Percentiles rank a stretch among this genome's conserved stretches.
These are phyloP conservation scores for Tragelaphus eurycerus DNA, from an alignment of 2,797 vertebrate species.

Conservation along the genomic window DNA sequence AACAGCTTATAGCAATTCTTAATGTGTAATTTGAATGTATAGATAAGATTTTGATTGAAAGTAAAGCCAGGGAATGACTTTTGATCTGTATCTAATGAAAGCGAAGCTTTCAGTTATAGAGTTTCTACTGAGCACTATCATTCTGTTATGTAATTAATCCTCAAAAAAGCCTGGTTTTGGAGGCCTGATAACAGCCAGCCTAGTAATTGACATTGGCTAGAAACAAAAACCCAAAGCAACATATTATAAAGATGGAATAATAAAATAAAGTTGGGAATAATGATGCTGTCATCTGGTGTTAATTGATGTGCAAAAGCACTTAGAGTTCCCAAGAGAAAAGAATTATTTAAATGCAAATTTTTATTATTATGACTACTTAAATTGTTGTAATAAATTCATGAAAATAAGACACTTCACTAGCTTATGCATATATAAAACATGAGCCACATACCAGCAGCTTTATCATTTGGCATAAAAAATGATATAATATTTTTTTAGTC, in stretches of 20 bases:
- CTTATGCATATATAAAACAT: conserved; percentile 60
- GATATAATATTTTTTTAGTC: conserved; percentile 42
- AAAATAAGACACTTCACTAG: conserved; percentile 61
- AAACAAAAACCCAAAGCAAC: conserved; percentile 50
- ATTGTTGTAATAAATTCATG: conserved; percentile 72
- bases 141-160: conserved; percentile 25
- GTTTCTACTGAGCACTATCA: neutral
- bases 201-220: conserved; percentile 14
- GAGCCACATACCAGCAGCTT: conserved; percentile 47
- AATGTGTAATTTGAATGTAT: neutral
- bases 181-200: conserved; percentile 6
- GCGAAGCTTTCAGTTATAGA: neutral
- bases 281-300: neutral
- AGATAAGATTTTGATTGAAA: conserved; percentile 20
- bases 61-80: neutral
- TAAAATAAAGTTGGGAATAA: conserved; percentile 40
- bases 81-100: neutral
- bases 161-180: neutral
- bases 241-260: conserved; percentile 30
- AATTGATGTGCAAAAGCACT: conserved; percentile 51
- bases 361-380: conserved; percentile 63
- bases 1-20: conserved; percentile 15
- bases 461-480: conserved; percentile 46
- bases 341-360: conserved; percentile 75
- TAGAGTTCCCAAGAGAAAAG: conserved; percentile 51